A percentile compares a stretch with the other conserved stretches of the same genome.
These are phyloP conservation scores for Prostheceraeus crozeri DNA, from an alignment of 2,888 invertebrate species.

Conservation along the genomic window DNA sequence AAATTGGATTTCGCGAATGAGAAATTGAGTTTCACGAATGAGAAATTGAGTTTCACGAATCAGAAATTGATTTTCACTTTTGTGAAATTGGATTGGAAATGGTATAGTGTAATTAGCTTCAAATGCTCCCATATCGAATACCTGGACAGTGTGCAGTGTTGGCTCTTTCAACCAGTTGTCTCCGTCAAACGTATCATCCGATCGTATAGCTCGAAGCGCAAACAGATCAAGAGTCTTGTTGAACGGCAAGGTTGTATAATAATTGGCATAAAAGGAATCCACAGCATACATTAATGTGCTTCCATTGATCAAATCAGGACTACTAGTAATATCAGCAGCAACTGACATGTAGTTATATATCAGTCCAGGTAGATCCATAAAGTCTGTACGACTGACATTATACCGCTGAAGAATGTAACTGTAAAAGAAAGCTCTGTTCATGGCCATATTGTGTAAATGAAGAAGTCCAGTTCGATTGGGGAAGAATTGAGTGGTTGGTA, in stretches of 20 bases:
- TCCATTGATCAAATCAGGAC: slow-evolving; percentile 72
- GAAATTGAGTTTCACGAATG: no score
- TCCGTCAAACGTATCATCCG: no score
- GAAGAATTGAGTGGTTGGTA: slow-evolving; percentile 17
- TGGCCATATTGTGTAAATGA: slow-evolving; percentile 90
- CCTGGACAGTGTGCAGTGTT: no score
- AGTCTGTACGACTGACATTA: slow-evolving; percentile 44
- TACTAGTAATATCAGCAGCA: slow-evolving; percentile 85
- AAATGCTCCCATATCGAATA: no score
- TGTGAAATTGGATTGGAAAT: no score
- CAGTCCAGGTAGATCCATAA: slow-evolving; percentile 82
- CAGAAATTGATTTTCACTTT: no score
- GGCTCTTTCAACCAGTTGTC: no score
- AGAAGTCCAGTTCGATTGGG: slow-evolving; percentile 80
- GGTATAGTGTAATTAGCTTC: no score
- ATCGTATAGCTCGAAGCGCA: slow-evolving; percentile 75
- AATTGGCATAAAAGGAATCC: slow-evolving; percentile 84
- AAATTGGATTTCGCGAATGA: no score
- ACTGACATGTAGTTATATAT: slow-evolving; percentile 92
- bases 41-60: no score
- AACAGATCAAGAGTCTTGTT: slow-evolving; percentile 88
- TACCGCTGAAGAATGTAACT: slow-evolving; percentile 45
- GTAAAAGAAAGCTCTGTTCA: slow-evolving; percentile 73
- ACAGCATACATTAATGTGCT: slow-evolving; percentile 87
- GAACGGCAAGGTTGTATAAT: slow-evolving; percentile 79